Evolutionary conservation across 2,888 invertebrate species (phyloP), one percentile per base, ranked within the genome.

Genomic region (Dichetophora obliterata): DNA sequence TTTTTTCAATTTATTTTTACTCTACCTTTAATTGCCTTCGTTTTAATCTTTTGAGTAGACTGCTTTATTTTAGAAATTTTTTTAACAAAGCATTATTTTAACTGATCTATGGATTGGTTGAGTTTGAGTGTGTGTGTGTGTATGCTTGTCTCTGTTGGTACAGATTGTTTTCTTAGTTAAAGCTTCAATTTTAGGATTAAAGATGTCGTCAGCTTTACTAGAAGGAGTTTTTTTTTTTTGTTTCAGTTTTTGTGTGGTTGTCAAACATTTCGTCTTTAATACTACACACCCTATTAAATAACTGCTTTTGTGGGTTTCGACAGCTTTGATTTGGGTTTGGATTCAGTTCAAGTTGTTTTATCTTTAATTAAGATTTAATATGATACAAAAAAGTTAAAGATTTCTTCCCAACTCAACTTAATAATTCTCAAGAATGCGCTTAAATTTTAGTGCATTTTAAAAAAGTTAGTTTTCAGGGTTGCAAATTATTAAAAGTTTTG

Each of bases 181-280:
- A 43, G 71, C 71, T 71, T 69, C 75, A 77, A 75, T 77, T 77
- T 79, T 72, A 78, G 79, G 79, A 76, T 77, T 77, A 74, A 75
- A 73, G 22, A 75, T 79, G 77, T 75, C 79, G 57, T 77, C 77
- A 75, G 66, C 66, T 70, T 71, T 50, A 74, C 74, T 65, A 66
- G 54, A 31, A 61, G 43, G 22, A 50, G 5, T 50, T 57, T 48
- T 61, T 72, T 22, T 9, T 73, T 50, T 27, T 73, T 3, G 27
- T 61, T 48, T 72, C 48, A 59, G 24, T 52, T 70, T 52, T 70
- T 48, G 3, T 43, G 9, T 24, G 9, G 2, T 66, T 37, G 5
- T 66, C 34, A 31, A n/a, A 65, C 24, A 9, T 9, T 22, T 9
- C 19, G 57, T 43, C 27, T 59, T 27, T 24, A 48, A 43, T 27